Conservation (phyloP, 2,113 vertebrate species). For the Amphiprion ocellaris region DNA sequence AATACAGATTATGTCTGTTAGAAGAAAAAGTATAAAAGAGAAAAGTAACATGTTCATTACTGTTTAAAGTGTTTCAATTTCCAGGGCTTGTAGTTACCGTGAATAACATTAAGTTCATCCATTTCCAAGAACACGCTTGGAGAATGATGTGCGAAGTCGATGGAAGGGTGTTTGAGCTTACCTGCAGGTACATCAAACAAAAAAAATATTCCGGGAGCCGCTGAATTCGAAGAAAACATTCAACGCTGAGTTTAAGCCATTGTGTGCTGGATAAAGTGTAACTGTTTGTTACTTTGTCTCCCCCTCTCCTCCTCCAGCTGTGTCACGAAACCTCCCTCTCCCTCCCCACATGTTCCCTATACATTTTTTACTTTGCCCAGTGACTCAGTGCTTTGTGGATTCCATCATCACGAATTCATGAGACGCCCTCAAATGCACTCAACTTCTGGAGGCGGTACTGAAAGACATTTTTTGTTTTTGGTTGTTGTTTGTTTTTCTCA, state of each 20-base stretch:
- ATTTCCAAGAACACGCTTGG: no score
- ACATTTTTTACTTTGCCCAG: conserved; percentile 33
- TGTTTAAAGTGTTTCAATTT: no score
- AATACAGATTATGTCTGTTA: no score
- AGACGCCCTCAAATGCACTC: conserved; percentile 53
- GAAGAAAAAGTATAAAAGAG: no score
- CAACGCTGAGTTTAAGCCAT: background rate
- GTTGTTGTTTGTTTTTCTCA: conserved; percentile 39
- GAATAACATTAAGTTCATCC: no score
- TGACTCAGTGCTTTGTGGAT: conserved; percentile 62
- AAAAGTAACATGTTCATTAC: no score
- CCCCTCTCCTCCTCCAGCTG: background rate
- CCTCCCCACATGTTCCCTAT: background rate
- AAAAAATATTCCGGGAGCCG: background rate
- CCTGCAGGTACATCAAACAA: background rate
- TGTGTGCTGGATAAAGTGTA: conserved; percentile 7
- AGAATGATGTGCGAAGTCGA: no score
- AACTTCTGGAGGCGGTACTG: conserved; percentile 59
- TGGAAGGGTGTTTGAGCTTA: background rate
- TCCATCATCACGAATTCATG: conserved; percentile 69
- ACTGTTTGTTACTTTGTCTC: background rate
- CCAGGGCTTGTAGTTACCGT: no score
- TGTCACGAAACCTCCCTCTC: conserved; percentile 15
- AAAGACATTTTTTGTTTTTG: conserved; percentile 51
- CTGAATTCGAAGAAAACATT: background rate